Evolutionary conservation across 2,888 invertebrate genomes (phyloP), one percentile per base, ranked within the genome.

Genomic region (Drosophila mulleri): DNA sequence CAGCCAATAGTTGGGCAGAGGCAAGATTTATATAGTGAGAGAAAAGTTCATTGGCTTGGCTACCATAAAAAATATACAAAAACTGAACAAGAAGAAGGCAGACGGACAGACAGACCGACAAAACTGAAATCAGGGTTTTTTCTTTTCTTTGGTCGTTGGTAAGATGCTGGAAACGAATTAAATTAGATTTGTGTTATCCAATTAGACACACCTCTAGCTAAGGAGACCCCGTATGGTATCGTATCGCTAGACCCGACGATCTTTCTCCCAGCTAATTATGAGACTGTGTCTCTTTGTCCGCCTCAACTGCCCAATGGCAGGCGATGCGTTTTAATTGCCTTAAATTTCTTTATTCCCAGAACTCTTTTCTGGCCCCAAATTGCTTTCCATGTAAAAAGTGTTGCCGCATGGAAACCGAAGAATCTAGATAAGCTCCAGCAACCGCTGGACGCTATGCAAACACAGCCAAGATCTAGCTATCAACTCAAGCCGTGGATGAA

Each of bases 181-280:
- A 82, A 82, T 81, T 72, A 79, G 81, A 74, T 82, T 83, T 79
- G 78, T 86, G 78, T 75, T 82, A 23, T 81, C 87, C 84, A 88
- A 87, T 88, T 88, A 87, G 82, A 86, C 82, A 81, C 79, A 62
- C 50, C 71, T 67, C 63, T 20, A 42, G n/a, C 47, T 23, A 11
- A 20, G 53, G 45, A 37, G 59, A 35, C 32, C 29, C 44, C 59
- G 42, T 23, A 26, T 29, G 7, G 8, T 29, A 9, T 23, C 11
- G 41, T 11, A 41, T 52, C 42, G 67, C 75, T 26, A 56, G 65
- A 69, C 74, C 78, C 79, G 76, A 85, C 74, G 85, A 85, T 85
- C 85, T 88, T 88, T 85, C 81, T 81, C 85, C 83, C 83, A 76
- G 73, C 82, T 88, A 87, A 86, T 88, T 88, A 81, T 78, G 79